A percentile compares a stretch with the other conserved stretches of the same genome.
Evolutionary conservation across 30 jellyfish, hydroid and myxozoan species (phyloP).

Genomic region (Aurelia sp.): DNA sequence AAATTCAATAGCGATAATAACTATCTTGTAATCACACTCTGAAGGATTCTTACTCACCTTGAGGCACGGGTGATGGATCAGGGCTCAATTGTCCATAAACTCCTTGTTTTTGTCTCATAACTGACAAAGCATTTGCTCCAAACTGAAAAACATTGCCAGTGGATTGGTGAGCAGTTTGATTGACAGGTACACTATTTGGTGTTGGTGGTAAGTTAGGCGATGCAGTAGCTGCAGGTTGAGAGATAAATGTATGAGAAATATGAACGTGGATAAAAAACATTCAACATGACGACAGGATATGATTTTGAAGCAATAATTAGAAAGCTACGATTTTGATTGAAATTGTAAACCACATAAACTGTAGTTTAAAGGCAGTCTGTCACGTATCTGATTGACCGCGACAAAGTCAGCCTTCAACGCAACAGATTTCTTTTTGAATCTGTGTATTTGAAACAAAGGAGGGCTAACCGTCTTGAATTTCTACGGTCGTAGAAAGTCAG

Average conservation of each 20-base stretch:
- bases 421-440: no score
- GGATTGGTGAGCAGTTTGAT: constrained; percentile 47
- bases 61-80: constrained; percentile 58
- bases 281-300: no score
- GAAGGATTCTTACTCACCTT: constrained; percentile 26
- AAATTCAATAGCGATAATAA: no score
- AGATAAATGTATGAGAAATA: background rate
- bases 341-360: no score
- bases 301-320: background rate
- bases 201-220: constrained; percentile 81
- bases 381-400: no score
- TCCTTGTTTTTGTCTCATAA: constrained; percentile 67
- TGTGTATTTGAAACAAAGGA: no score
- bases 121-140: constrained; percentile 60
- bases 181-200: constrained; percentile 80
- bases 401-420: no score
- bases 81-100: constrained; percentile 47
- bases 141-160: constrained; percentile 74
- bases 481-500: no score
- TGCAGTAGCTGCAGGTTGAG: constrained; percentile 11
- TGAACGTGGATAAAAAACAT: background rate
- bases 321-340: no score
- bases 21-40: no score
- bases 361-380: no score
- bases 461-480: no score